Evolutionary conservation across 2,888 invertebrate species (phyloP), one percentile per base, ranked within the genome.

Genomic region (Rhingia rostrata): DNA sequence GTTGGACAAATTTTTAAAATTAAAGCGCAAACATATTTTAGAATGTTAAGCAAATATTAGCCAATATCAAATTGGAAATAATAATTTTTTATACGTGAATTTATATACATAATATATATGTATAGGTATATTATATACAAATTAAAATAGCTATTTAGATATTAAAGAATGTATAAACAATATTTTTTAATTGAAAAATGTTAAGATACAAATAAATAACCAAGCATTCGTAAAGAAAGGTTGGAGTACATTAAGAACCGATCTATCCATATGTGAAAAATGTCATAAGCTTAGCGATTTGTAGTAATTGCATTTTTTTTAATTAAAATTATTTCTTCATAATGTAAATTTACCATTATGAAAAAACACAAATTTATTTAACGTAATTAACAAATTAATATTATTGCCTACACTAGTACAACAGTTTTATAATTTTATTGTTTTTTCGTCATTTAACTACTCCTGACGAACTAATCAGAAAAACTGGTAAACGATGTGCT

Each of bases 11-110:
- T 73, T 73, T 47, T 66, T 66, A 53, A 79, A 74, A 74, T 60
- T 39, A 72, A 72, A 58, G 41, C 77, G 61, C 69, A 69, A 77
- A 75, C 32, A 53, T 61, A 12, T 54, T 54, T 77, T 63, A 72
- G 63, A 39, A 30, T 58, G 6, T 64, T 72, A 70, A 63, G 64
- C 64, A 64, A 61, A 60, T 60, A 58, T 75, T 75, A 69, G 53
- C 67, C 72, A 63, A 64, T 63, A 39, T 41, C 56, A 63, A 47
- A 78, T 56, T 56, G 77, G 70, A 63, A 70, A 70, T 78, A 78
- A 78, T 78, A 78, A 78, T 78, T 78, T 77, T 78, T 78, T 78
- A 78, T 78, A 78, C 78, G 64, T 72, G 78, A 49, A 78, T 72
- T 58, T 63, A 63, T 72, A 78, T 51, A 74, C 22, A 53, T 49